phyloP scores from a whole-genome alignment of 2,888 invertebrate genomes.

The Xestia rhomboidea region DNA sequence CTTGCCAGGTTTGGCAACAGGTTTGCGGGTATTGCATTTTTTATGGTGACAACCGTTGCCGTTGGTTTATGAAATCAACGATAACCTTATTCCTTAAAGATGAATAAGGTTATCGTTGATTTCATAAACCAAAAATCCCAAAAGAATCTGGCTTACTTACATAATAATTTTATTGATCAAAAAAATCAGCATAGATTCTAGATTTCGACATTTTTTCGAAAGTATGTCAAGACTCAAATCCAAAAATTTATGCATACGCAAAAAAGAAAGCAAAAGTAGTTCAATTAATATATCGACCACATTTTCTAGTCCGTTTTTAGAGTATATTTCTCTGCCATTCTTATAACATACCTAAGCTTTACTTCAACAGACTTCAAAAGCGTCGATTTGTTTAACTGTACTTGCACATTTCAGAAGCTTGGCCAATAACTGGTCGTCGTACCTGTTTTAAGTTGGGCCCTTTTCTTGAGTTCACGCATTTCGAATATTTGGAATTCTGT shows the following conservation, averaged over 20 bases:
- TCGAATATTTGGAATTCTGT: slow-evolving; percentile 33
- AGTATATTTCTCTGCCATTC: slow-evolving; percentile 11
- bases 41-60: too few species aligned
- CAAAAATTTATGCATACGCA: slow-evolving; percentile 24
- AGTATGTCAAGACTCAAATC: slow-evolving; percentile 22
- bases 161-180: not conserved
- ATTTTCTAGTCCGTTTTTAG: slow-evolving; percentile 11
- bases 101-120: not conserved
- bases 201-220: slow-evolving; percentile 18
- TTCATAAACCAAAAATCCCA: not conserved
- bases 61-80: too few species aligned
- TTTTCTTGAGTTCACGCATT: slow-evolving; percentile 39
- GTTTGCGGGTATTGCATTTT: too few species aligned
- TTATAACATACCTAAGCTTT: slow-evolving; percentile 8
- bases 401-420: slow-evolving; percentile 40
- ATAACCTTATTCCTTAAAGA: too few species aligned
- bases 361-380: slow-evolving; percentile 45
- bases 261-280: slow-evolving; percentile 49
- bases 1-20: too few species aligned
- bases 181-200: slow-evolving; percentile 6
- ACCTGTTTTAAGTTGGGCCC: slow-evolving; percentile 59
- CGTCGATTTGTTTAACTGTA: slow-evolving; percentile 66
- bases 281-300: slow-evolving; percentile 5
- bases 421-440: slow-evolving; percentile 50
- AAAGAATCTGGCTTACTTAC: not conserved